These are phyloP conservation scores for Halictus quadricinctus DNA, from an alignment of 2,888 invertebrate genomes.

Conservation along the genomic window DNA sequence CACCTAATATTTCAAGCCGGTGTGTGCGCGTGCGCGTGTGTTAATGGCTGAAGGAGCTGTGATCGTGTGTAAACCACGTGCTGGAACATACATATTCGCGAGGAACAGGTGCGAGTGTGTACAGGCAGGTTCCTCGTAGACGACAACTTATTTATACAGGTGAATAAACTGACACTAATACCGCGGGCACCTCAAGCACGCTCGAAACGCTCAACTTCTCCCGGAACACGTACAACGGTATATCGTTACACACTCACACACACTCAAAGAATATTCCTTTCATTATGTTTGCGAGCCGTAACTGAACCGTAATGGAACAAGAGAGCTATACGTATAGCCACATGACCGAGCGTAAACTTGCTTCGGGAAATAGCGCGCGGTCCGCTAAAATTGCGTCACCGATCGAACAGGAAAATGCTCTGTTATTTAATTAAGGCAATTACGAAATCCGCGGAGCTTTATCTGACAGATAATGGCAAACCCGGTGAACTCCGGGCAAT, in stretches of 20 bases:
- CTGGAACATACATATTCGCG: neutral
- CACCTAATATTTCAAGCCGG: neutral
- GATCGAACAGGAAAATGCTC: neutral
- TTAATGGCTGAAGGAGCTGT: neutral
- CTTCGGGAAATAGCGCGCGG: conserved; percentile 32
- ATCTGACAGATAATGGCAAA: neutral
- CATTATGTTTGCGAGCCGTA: conserved; percentile 30
- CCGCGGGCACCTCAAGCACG: conserved; percentile 3
- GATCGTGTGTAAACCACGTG: neutral
- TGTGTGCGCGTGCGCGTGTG: neutral
- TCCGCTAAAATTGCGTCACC: conserved; percentile 30
- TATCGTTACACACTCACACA: neutral
- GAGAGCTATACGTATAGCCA: neutral
- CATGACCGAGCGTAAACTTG: neutral
- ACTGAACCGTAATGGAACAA: conserved; percentile 50
- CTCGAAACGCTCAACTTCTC: conserved; percentile 25
- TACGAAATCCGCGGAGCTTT: conserved; percentile 5
- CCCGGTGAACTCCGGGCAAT: neutral
- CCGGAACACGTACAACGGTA: neutral
- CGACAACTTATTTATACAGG: conserved; percentile 55
- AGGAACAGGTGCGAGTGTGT: neutral
- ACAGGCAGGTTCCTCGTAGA: neutral
- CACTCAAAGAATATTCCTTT: conserved; percentile 32
- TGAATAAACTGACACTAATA: conserved; percentile 55
- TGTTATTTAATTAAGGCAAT: conserved; percentile 28